These are phyloP conservation scores for Xenentodon cancila DNA, from an alignment of 2,797 vertebrate species.

Conservation along the genomic window DNA sequence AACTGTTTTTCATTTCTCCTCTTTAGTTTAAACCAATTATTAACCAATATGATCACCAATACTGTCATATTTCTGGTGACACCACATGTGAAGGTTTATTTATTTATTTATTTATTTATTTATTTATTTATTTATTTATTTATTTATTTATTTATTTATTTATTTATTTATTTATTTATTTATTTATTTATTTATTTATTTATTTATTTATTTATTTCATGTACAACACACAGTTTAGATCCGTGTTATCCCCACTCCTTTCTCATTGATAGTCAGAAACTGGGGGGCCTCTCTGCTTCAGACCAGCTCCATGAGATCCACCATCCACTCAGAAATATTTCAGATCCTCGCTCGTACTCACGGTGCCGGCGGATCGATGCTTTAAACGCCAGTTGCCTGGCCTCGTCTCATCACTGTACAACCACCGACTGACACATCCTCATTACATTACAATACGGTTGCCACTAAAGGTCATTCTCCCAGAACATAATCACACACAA, in stretches of 20 bases:
- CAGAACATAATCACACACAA: conserved; percentile 99
- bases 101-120: background rate
- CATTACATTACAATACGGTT: conserved; percentile 99
- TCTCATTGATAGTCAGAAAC: conserved; percentile 46
- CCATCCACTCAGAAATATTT: conserved; percentile 74
- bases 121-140: background rate
- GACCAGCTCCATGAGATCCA: conserved; percentile 56
- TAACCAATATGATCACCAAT: conserved; percentile 41
- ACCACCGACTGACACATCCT: conserved; percentile 96
- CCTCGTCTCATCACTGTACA: conserved; percentile 89
- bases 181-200: background rate
- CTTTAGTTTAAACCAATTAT: no score
- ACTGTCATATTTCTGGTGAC: conserved; percentile 40
- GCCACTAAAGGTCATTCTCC: conserved; percentile 99
- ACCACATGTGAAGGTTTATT: conserved; percentile 14
- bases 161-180: background rate
- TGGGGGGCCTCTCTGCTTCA: conserved; percentile 34
- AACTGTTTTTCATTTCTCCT: conserved; percentile 55
- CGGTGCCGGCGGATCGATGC: conserved; percentile 74
- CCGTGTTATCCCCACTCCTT: conserved; percentile 15
- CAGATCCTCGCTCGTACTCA: conserved; percentile 76
- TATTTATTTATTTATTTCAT: background rate
- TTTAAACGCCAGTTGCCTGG: conserved; percentile 70
- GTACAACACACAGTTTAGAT: conserved; percentile 9
- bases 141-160: background rate